These are phyloP conservation scores for Paracentrotus lividus DNA, from an alignment of 53 echinoderm and acorn worm genomes.

Conservation along the genomic window DNA sequence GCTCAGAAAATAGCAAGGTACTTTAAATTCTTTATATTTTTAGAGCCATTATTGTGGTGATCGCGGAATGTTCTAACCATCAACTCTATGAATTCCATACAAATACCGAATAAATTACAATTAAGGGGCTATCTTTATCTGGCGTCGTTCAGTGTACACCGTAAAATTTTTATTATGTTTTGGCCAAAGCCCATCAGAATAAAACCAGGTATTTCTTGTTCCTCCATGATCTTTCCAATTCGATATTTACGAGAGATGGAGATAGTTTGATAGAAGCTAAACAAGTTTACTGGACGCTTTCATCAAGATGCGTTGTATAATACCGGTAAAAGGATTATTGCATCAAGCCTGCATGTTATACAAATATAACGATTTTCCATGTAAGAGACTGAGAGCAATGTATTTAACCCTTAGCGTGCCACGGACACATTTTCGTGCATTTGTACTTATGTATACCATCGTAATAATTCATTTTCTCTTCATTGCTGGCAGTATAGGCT, in stretches of 20 bases:
- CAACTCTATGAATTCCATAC: conserved; percentile 16
- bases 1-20: background rate
- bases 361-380: too few species aligned
- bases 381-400: too few species aligned
- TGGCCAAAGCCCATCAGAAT: conserved; percentile 37
- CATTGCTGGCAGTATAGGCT: too few species aligned
- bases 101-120: conserved; percentile 55
- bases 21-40: background rate
- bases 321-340: too few species aligned
- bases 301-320: background rate
- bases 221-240: background rate
- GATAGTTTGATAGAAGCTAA: conserved; percentile 10
- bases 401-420: too few species aligned
- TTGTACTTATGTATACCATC: too few species aligned
- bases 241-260: conserved; percentile 15
- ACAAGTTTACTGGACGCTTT: background rate
- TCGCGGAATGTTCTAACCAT: conserved; percentile 10
- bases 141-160: background rate
- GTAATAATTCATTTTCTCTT: too few species aligned
- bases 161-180: conserved; percentile 48
- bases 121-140: conserved; percentile 32
- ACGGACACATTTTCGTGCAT: too few species aligned
- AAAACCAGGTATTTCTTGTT: conserved; percentile 41
- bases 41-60: background rate
- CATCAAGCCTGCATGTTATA: too few species aligned